Evolutionary conservation across 2,888 invertebrate species (phyloP), one percentile per base, ranked within the genome.

Genomic region (Macrophya alboannulata): DNA sequence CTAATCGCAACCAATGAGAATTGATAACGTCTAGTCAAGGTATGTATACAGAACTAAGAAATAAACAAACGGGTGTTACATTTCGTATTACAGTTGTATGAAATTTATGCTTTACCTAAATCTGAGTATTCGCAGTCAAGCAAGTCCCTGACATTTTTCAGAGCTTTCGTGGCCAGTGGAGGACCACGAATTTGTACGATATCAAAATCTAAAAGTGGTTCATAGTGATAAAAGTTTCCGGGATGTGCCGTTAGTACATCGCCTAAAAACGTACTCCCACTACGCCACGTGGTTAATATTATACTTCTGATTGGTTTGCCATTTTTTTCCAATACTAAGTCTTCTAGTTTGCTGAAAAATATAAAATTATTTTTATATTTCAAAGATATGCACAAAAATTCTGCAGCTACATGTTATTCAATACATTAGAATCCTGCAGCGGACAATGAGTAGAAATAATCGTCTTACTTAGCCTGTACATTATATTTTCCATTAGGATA

Each of bases 161-260:
- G 92, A 43, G 97, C 97, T 88, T 95, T 94, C 65, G 95, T 95
- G n/a, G 96, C 95, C 77, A 96, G 94, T 4, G 97, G 96, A 37
- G 96, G 95, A 10, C 96, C 97, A 90, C 98, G 95, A 86, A 98
- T 96, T 94, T 97, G 97, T 88, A 96, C 95, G 89, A 98, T 97
- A 87, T 97, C 97, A 94, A 97, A 97, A 91, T 97, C 96, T 86
- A 98, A 94, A 86, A 98, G 94, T 51, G 98, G 98, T 93, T 98
- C 98, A 92, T 98, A 98, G 92, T 98, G 98, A 94, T 98, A 98
- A 94, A 95, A 98, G 93, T 97, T 98, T 48, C 96, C 98, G 25
- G 98, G 98, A 92, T 98, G 96, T 43, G 97, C 95, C 92, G 97
- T 97, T 76, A 98, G 93, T 71, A 98, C 95, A 91, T 98, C 98